Evolutionary conservation across 2,113 vertebrate species (phyloP).

Genomic region (Cygnus atratus): DNA sequence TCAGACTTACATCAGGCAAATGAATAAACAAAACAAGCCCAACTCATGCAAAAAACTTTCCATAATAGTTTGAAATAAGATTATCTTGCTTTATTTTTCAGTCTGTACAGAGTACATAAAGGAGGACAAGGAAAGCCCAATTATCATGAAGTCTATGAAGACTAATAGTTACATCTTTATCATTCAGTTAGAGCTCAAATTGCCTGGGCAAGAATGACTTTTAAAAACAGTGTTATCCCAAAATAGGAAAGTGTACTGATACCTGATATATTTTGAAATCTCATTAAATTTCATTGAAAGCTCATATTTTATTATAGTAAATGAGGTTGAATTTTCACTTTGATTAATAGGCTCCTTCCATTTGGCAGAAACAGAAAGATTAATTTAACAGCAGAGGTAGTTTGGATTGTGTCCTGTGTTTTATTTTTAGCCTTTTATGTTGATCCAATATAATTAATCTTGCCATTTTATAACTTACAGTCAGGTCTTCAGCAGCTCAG

Average conservation of each 20-base stretch:
- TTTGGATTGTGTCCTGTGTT: background rate
- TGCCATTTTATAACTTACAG: background rate
- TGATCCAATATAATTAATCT: background rate
- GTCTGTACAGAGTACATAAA: accelerated
- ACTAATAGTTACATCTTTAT: background rate
- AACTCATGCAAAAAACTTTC: background rate
- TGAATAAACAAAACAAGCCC: background rate
- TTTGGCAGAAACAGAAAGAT: constrained; percentile 9
- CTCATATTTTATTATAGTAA: constrained; percentile 10
- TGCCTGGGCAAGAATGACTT: background rate
- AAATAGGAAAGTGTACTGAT: background rate
- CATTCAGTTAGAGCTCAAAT: background rate
- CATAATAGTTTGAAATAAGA: background rate
- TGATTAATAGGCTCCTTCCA: constrained; percentile 8
- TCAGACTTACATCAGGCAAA: background rate
- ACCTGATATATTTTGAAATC: background rate
- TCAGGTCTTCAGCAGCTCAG: background rate
- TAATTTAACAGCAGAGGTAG: background rate
- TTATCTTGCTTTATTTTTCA: background rate
- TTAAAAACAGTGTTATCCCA: background rate
- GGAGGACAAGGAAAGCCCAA: background rate
- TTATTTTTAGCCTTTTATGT: background rate
- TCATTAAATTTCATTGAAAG: background rate
- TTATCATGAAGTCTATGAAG: background rate
- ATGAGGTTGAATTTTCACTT: background rate